Percentiles rank a stretch among this genome's conserved stretches.
Evolutionary conservation across 2,113 vertebrate genomes (phyloP).

Genomic region (Himantopus leucocephalus): DNA sequence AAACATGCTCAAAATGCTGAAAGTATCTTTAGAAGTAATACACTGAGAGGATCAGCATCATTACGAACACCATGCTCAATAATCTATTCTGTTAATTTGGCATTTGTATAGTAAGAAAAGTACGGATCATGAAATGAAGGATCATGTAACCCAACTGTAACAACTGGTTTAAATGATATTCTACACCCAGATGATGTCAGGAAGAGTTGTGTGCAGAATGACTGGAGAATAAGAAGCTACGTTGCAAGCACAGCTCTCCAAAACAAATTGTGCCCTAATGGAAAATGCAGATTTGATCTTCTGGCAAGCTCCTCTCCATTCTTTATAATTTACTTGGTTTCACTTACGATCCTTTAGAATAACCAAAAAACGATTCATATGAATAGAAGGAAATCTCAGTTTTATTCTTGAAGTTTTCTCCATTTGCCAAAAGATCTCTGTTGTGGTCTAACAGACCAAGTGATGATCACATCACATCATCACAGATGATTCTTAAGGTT

Average conservation of each 20-base stretch:
- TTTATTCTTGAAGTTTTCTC: neutral
- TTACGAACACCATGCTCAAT: neutral
- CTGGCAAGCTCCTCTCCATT: neutral
- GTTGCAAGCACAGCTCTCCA: neutral
- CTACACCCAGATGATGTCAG: neutral
- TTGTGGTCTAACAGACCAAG: neutral
- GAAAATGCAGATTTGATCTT: neutral
- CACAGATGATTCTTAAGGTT: neutral
- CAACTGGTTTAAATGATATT: neutral
- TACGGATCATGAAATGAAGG: neutral
- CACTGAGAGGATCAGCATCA: neutral
- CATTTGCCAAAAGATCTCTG: neutral
- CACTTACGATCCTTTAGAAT: neutral
- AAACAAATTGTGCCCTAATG: neutral
- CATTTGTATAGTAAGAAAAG: neutral
- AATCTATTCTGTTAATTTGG: neutral
- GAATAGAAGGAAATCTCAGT: neutral
- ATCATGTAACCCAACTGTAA: neutral
- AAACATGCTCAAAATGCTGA: neutral
- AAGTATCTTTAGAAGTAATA: neutral
- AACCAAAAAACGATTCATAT: neutral
- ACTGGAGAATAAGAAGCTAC: neutral
- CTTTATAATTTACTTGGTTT: neutral
- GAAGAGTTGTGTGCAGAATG: neutral
- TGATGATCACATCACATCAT: no score